Conservation (phyloP, 1,140 invertebrate genomes). For the Drosophila simulans region DNA sequence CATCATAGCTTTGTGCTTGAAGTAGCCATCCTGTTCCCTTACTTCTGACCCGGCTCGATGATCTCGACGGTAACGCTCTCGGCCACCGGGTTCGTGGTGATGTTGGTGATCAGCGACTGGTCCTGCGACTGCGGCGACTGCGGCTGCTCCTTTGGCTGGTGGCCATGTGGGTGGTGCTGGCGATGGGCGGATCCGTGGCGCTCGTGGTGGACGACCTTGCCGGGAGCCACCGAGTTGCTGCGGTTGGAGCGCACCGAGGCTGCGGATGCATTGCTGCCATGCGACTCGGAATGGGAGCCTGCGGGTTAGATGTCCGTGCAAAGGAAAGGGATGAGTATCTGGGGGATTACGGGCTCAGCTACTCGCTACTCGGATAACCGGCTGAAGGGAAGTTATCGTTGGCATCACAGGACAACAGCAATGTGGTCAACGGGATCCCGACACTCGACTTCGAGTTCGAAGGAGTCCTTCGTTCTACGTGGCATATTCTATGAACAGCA, state of each 20-base stretch:
- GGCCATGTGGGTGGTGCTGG: constrained; percentile 57
- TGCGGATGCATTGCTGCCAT: constrained; percentile 79
- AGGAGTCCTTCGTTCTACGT: constrained; percentile 20
- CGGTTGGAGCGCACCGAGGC: constrained; percentile 79
- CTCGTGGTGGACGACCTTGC: constrained; percentile 72
- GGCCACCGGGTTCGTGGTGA: constrained; percentile 81
- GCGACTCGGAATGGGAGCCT: constrained; percentile 71
- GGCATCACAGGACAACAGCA: constrained; percentile 47
- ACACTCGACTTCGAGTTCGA: constrained; percentile 4
- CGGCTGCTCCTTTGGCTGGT: constrained; percentile 41
- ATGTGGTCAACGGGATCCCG: constrained; percentile 39
- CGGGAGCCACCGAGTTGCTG: constrained; percentile 80
- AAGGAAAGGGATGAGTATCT: constrained; percentile 8
- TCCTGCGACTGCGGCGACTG: constrained; percentile 72
- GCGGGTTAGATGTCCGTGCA: constrained; percentile 3
- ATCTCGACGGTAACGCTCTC: constrained; percentile 83
- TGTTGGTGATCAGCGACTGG: constrained; percentile 77
- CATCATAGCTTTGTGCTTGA: constrained; percentile 7
- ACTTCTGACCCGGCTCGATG: constrained; percentile 72
- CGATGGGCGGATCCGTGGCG: constrained; percentile 73
- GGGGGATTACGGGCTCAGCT: background rate
- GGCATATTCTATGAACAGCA: constrained; percentile 4
- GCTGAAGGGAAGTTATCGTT: constrained; percentile 48
- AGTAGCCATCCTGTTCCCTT: background rate
- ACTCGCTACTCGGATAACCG: constrained; percentile 38